Evolutionary conservation across 2,888 invertebrate genomes (phyloP).

Genomic region (Caenorhabditis imperialis): DNA sequence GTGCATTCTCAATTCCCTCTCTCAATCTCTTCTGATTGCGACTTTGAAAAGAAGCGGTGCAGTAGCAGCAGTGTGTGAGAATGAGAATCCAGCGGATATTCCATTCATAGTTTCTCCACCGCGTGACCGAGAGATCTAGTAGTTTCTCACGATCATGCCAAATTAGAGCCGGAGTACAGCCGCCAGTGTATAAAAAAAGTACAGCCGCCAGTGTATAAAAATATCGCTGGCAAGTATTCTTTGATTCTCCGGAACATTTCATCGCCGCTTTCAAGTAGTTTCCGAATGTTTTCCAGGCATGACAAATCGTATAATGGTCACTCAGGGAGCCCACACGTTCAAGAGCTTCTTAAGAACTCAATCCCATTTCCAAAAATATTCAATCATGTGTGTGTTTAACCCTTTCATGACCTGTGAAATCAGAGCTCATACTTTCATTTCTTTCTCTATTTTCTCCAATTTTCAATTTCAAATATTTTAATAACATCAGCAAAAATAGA

Average conservation of each 20-base stretch:
- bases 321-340: slow-evolving; percentile 15
- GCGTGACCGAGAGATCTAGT: slow-evolving; percentile 36
- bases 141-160: slow-evolving; percentile 57
- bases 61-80: slow-evolving; percentile 13
- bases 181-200: slow-evolving; percentile 37
- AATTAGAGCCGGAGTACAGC: slow-evolving; percentile 46
- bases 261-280: background rate
- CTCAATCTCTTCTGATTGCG: slow-evolving; percentile 21
- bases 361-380: slow-evolving; percentile 23
- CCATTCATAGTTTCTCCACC: slow-evolving; percentile 39
- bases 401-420: slow-evolving; percentile 25
- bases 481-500: slow-evolving; percentile 2
- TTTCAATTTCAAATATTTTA: slow-evolving; percentile 1
- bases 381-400: slow-evolving; percentile 34
- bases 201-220: slow-evolving; percentile 40
- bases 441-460: slow-evolving; percentile 1
- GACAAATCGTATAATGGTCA: slow-evolving; percentile 25
- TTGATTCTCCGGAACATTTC: slow-evolving; percentile 10
- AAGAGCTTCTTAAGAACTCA: slow-evolving; percentile 37
- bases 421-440: slow-evolving; percentile 23
- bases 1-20: too few species aligned
- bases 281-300: slow-evolving; percentile 8
- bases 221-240: slow-evolving; percentile 26
- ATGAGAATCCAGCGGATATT: slow-evolving; percentile 29
- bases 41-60: background rate